Evolutionary conservation across 2,888 invertebrate species (phyloP).

Genomic region (Alloscopus bannaensis): DNA sequence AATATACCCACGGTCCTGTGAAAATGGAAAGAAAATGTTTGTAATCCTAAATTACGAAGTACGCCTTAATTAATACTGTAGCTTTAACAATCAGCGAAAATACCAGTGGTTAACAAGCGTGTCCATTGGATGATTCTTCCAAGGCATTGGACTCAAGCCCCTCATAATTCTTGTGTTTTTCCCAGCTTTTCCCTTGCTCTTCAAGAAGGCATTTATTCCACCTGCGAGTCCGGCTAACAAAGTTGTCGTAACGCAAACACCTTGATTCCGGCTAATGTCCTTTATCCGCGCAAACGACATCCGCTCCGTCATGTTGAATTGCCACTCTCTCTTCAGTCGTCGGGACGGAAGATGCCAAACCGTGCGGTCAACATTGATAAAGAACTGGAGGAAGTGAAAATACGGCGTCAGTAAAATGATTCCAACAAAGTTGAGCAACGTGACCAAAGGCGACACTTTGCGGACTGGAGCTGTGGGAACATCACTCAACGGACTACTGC

Average conservation of each 20-base stretch:
- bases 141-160: conserved; percentile 66
- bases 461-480: conserved; percentile 46
- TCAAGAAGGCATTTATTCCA: conserved; percentile 69
- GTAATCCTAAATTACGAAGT: neutral
- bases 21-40: neutral
- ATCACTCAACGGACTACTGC: conserved; percentile 28
- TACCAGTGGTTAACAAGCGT: conserved; percentile 65
- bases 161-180: conserved; percentile 61
- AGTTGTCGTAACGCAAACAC: conserved; percentile 65
- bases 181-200: conserved; percentile 40
- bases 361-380: conserved; percentile 67
- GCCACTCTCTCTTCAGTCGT: conserved; percentile 52
- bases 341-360: conserved; percentile 68
- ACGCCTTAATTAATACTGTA: no score
- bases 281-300: conserved; percentile 62
- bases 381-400: conserved; percentile 63
- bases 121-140: conserved; percentile 65
- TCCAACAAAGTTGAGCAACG: conserved; percentile 37
- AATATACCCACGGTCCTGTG: conserved; percentile 63
- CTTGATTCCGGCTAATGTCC: conserved; percentile 50
- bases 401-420: conserved; percentile 53
- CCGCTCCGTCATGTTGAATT: conserved; percentile 56
- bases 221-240: conserved; percentile 69
- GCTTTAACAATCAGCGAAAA: no score
- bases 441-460: neutral